Conservation (phyloP, 2,113 vertebrate genomes). For the Phrynosoma platyrhinos region DNA sequence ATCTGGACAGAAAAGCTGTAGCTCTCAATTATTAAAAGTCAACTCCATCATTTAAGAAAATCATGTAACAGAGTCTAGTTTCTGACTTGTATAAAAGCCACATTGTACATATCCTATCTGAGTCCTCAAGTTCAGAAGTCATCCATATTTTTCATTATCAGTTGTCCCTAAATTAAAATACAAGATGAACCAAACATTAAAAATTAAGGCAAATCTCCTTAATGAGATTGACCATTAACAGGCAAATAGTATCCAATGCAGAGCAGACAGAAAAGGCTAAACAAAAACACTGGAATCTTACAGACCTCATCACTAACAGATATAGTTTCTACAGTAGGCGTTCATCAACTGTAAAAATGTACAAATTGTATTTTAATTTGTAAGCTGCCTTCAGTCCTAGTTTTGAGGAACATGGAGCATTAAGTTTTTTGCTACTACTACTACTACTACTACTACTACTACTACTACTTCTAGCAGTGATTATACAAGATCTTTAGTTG, state of each 20-base stretch:
- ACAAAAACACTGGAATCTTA: neutral
- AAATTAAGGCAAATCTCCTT: neutral
- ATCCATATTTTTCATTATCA: neutral
- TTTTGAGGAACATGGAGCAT: too few species aligned
- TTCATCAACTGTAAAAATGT: too few species aligned
- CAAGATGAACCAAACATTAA: conserved; percentile 40
- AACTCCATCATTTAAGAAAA: neutral
- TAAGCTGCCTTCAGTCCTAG: too few species aligned
- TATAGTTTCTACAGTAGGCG: neutral
- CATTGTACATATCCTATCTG: neutral
- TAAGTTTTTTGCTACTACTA: too few species aligned
- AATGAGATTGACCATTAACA: neutral
- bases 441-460: too few species aligned
- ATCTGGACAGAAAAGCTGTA: neutral
- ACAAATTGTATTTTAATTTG: too few species aligned
- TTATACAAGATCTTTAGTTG: neutral
- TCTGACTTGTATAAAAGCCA: neutral
- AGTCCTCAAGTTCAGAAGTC: conserved; percentile 8
- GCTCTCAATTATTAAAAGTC: neutral
- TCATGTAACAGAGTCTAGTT: conserved; percentile 3
- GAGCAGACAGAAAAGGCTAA: neutral
- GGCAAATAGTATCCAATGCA: neutral
- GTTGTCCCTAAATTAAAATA: neutral
- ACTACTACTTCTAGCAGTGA: too few species aligned
- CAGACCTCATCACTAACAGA: neutral